A percentile compares a stretch with the other conserved stretches of the same genome.
Conservation (phyloP, 2,113 vertebrate genomes). For the Xiphophorus maculatus region DNA sequence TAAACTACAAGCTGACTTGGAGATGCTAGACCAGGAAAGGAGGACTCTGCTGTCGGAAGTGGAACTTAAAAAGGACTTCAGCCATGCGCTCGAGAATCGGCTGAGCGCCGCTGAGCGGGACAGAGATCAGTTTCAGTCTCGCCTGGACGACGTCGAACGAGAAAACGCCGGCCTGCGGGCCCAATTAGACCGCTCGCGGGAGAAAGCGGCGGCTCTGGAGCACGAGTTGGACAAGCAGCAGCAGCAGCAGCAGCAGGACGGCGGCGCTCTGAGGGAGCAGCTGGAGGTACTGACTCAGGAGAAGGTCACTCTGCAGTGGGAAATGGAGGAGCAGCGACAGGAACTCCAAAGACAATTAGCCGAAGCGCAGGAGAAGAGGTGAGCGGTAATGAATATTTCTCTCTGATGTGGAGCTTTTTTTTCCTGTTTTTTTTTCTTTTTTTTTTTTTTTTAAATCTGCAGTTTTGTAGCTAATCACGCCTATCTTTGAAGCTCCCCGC, state of each 20-base stretch:
- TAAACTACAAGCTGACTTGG: slow-evolving; percentile 40
- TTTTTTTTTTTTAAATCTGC: neutral
- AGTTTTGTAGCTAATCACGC: neutral
- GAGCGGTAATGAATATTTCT: slow-evolving; percentile 15
- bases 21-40: slow-evolving; percentile 35
- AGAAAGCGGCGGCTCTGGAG: slow-evolving; percentile 31
- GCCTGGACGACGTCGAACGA: slow-evolving; percentile 34
- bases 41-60: slow-evolving; percentile 53
- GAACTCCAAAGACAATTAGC: slow-evolving; percentile 73
- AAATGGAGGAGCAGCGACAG: slow-evolving; percentile 78
- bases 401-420: neutral
- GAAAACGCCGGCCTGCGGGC: slow-evolving; percentile 21
- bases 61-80: slow-evolving; percentile 38
- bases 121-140: slow-evolving; percentile 35
- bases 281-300: slow-evolving; percentile 65
- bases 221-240: slow-evolving; percentile 38
- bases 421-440: neutral
- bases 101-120: slow-evolving; percentile 32
- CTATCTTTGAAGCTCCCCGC: slow-evolving; percentile 41
- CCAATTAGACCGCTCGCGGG: slow-evolving; percentile 39
- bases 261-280: slow-evolving; percentile 45
- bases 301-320: slow-evolving; percentile 72
- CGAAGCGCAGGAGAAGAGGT: slow-evolving; percentile 80
- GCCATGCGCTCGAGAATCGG: slow-evolving; percentile 30
- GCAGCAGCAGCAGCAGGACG: slow-evolving; percentile 32